Evolutionary conservation across 2,888 invertebrate species (phyloP).

Genomic region (Cryptosula pallasiana): DNA sequence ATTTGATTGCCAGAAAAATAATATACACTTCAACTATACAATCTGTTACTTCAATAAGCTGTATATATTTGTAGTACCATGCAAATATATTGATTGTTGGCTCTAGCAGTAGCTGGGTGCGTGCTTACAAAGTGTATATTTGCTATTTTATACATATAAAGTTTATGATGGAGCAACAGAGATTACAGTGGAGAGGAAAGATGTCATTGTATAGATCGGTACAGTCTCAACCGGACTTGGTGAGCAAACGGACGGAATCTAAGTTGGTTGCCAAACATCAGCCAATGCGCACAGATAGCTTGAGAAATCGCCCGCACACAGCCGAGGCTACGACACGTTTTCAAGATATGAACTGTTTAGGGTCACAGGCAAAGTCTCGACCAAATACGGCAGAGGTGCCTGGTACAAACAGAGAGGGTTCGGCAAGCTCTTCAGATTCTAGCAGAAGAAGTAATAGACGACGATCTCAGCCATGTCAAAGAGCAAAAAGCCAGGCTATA

Average conservation of each 20-base stretch:
- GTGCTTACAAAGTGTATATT: too few species aligned
- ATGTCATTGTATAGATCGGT: background rate
- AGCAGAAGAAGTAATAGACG: too few species aligned
- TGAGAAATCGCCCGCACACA: background rate
- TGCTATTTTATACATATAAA: too few species aligned
- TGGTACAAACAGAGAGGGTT: background rate
- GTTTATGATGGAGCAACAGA: background rate
- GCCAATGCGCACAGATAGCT: background rate
- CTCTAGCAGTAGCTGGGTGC: too few species aligned
- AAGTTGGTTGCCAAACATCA: background rate
- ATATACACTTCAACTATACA: too few species aligned
- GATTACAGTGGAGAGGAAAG: background rate
- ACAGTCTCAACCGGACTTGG: background rate
- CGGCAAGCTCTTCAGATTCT: too few species aligned
- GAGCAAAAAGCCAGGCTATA: too few species aligned
- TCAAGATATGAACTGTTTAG: background rate
- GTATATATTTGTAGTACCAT: too few species aligned
- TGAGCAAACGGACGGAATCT: background rate
- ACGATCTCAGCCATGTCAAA: too few species aligned
- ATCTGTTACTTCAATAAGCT: too few species aligned
- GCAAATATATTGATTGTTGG: too few species aligned
- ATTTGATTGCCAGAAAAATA: too few species aligned
- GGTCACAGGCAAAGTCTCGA: background rate
- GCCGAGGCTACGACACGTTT: background rate
- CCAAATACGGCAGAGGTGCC: background rate